Conservation (phyloP, 2,888 invertebrate genomes). For the Anticlea derivata region DNA sequence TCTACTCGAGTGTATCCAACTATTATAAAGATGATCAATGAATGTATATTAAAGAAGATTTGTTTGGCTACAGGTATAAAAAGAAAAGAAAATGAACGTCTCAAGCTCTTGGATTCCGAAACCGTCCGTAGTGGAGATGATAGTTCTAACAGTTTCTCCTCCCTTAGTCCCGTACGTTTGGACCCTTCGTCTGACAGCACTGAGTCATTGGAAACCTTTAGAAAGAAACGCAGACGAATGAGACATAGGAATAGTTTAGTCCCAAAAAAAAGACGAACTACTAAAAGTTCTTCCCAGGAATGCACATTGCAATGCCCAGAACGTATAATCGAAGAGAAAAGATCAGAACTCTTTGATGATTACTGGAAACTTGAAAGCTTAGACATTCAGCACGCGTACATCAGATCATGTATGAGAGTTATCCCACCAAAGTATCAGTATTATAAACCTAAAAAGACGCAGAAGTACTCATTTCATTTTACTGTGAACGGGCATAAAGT, state of each 20-base stretch:
- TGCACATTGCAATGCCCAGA: slow-evolving; percentile 9
- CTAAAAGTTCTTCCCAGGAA: background rate
- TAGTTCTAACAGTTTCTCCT: too few relatives aligned
- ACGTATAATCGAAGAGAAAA: slow-evolving; percentile 5
- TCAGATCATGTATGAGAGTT: slow-evolving; percentile 1
- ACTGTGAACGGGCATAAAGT: slow-evolving; percentile 4
- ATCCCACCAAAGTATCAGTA: background rate
- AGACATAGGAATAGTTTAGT: background rate
- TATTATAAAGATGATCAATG: too few relatives aligned
- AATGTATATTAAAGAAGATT: background rate
- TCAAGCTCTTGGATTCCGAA: too few relatives aligned
- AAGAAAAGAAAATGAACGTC: background rate
- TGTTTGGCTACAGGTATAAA: background rate
- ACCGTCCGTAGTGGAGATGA: too few relatives aligned
- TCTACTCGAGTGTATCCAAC: too few relatives aligned
- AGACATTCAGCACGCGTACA: slow-evolving; percentile 1
- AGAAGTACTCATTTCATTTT: background rate
- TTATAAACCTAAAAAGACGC: background rate
- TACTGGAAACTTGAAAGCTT: slow-evolving; percentile 6
- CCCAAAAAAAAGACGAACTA: background rate
- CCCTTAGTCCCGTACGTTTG: too few relatives aligned
- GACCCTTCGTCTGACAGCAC: background rate
- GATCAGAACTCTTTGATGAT: background rate
- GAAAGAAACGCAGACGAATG: background rate
- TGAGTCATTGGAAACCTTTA: background rate